A percentile compares a stretch with the other conserved stretches of the same genome.
Conservation (phyloP, 2,888 invertebrate genomes). For the Ectemnius lituratus region DNA sequence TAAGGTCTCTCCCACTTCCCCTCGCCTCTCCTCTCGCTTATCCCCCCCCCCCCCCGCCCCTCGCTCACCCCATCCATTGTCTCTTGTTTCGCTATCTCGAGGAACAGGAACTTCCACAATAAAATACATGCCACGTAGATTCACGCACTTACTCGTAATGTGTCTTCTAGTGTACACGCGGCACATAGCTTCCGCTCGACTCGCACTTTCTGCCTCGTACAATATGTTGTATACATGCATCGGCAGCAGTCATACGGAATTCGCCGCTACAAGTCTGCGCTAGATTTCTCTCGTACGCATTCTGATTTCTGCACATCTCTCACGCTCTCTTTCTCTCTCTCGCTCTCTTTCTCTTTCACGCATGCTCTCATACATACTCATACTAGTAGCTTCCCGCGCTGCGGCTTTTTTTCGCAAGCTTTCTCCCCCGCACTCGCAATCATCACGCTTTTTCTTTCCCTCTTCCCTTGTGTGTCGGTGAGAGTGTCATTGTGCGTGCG, state of each 20-base stretch:
- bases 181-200: slow-evolving; percentile 47
- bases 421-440: slow-evolving; percentile 38
- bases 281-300: slow-evolving; percentile 4
- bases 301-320: slow-evolving; percentile 12
- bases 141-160: slow-evolving; percentile 53
- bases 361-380: not conserved
- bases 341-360: slow-evolving; percentile 18
- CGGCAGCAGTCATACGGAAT: not conserved
- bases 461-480: slow-evolving; percentile 43
- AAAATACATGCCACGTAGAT: slow-evolving; percentile 71
- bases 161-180: slow-evolving; percentile 59
- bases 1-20: slow-evolving; percentile 57
- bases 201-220: slow-evolving; percentile 21
- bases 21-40: not conserved
- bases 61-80: slow-evolving; percentile 17
- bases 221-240: slow-evolving; percentile 29
- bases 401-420: slow-evolving; percentile 29
- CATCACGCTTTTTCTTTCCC: slow-evolving; percentile 26
- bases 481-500: no score
- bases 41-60: not conserved
- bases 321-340: slow-evolving; percentile 25
- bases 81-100: slow-evolving; percentile 58
- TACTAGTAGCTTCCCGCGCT: not conserved
- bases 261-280: slow-evolving; percentile 34
- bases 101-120: slow-evolving; percentile 75